phyloP scores from a whole-genome alignment of 1,140 invertebrate genomes.

The Stegodyphus mimosarum region DNA sequence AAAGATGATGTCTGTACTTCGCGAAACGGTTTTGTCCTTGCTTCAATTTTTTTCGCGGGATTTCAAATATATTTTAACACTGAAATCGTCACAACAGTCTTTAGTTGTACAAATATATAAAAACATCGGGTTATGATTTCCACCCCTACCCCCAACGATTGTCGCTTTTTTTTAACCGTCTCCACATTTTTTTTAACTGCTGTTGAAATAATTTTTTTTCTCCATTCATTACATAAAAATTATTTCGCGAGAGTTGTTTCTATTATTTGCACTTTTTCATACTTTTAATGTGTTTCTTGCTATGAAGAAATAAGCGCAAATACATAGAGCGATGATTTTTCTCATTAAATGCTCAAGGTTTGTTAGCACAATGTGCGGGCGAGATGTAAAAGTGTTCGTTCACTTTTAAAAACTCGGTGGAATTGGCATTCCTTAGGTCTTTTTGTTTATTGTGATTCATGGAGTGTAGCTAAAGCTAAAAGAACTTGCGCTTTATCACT shows the following conservation, averaged over 20 bases:
- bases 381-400: too few species aligned
- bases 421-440: too few species aligned
- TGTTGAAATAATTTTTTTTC: conserved; percentile 29
- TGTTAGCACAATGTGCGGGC: too few species aligned
- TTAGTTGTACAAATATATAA: conserved; percentile 51
- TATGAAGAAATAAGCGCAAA: conserved; percentile 12
- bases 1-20: conserved; percentile 2
- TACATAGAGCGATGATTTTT: conserved; percentile 50
- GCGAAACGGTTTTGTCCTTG: conserved; percentile 17
- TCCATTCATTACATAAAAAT: conserved; percentile 50
- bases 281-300: conserved; percentile 6
- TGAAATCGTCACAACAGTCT: conserved; percentile 30
- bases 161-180: conserved; percentile 22
- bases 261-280: conserved; percentile 44
- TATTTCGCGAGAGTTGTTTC: conserved; percentile 49
- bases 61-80: conserved; percentile 58
- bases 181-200: not conserved
- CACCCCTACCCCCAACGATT: conserved; percentile 4
- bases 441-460: too few species aligned
- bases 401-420: too few species aligned
- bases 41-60: conserved; percentile 17
- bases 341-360: conserved; percentile 39
- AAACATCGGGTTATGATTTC: conserved; percentile 51
- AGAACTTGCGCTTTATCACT: too few species aligned
- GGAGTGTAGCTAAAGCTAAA: too few species aligned